phyloP scores from a whole-genome alignment of 2,888 invertebrate species.

The Oxystoma pomonae region DNA sequence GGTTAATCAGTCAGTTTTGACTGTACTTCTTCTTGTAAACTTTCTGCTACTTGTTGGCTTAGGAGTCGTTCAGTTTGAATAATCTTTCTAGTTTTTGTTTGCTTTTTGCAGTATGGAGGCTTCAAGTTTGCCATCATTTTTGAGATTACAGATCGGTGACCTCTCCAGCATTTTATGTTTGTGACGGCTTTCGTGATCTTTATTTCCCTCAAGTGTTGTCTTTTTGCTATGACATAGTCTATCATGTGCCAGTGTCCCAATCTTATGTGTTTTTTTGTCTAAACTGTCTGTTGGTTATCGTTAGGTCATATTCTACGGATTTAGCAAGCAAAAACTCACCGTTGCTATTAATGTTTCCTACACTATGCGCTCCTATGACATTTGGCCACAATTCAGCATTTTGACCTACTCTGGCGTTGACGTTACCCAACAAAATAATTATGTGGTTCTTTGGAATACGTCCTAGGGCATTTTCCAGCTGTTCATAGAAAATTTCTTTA shows the following conservation, averaged over 20 bases:
- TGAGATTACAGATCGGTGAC: neutral
- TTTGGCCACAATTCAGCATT: neutral
- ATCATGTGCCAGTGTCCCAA: neutral
- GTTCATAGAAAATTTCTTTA: neutral
- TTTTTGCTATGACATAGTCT: neutral
- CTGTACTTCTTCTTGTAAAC: neutral
- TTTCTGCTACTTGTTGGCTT: neutral
- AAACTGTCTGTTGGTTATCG: neutral
- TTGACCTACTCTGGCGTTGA: neutral
- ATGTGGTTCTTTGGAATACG: neutral
- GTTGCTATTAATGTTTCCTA: neutral
- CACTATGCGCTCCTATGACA: neutral
- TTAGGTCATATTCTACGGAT: neutral
- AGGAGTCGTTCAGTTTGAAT: too few relatives aligned
- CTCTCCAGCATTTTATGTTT: neutral
- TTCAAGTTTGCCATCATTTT: neutral
- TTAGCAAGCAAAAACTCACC: neutral
- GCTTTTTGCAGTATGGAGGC: neutral
- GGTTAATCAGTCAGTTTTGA: neutral
- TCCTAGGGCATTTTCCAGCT: neutral
- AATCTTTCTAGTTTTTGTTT: neutral
- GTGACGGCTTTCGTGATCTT: neutral
- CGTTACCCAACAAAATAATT: neutral
- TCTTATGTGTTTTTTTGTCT: too few relatives aligned
- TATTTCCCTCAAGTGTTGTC: neutral